These are phyloP conservation scores for Oncopodura yosiiana DNA, from an alignment of 1,140 invertebrate species.

Conservation along the genomic window DNA sequence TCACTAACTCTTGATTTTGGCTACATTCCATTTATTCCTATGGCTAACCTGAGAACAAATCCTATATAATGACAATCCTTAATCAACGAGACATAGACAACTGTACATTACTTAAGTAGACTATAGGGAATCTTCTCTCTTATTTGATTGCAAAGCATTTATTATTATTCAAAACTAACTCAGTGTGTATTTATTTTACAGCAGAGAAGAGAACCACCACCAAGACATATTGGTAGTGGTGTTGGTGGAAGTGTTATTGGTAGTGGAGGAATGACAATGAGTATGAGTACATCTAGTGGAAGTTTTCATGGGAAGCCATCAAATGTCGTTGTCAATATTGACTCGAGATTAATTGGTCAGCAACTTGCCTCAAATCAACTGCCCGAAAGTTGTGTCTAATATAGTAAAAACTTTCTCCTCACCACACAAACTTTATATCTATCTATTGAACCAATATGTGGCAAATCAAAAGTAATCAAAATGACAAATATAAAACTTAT, in stretches of 20 bases:
- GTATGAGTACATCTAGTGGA: constrained; percentile 24
- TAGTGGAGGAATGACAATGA: no score
- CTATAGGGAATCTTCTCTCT: no score
- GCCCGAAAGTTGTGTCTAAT: constrained; percentile 34
- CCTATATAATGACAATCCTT: no score
- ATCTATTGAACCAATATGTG: not conserved
- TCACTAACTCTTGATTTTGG: not conserved
- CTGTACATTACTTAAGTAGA: no score
- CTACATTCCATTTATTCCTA: not conserved
- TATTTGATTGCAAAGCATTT: no score
- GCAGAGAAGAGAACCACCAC: no score
- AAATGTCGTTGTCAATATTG: constrained; percentile 34
- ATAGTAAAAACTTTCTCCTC: not conserved
- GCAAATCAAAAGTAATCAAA: constrained; percentile 3
- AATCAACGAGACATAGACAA: no score
- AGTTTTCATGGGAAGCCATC: constrained; percentile 33
- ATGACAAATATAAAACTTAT: not conserved
- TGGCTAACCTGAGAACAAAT: not conserved
- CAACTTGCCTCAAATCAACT: constrained; percentile 35
- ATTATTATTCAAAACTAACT: no score
- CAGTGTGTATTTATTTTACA: constrained; percentile 6
- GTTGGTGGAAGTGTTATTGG: constrained; percentile 8
- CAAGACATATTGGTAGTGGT: no score
- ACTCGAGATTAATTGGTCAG: constrained; percentile 35
- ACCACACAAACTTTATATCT: not conserved